Evolutionary conservation across 1,140 invertebrate genomes (phyloP), one percentile per base, ranked within the genome.

Genomic region (Calephelis nemesis): DNA sequence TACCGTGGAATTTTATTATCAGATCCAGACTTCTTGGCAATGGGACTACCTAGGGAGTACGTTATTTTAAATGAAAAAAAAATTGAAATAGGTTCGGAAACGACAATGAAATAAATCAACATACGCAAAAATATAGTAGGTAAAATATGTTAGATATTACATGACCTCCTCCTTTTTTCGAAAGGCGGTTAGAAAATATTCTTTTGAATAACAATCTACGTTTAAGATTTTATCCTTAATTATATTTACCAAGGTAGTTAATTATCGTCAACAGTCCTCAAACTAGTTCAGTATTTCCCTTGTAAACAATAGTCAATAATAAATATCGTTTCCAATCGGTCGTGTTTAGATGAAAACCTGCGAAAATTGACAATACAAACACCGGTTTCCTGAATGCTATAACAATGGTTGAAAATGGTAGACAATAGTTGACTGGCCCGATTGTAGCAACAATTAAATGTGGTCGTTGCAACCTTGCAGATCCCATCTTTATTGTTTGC

Each of bases 331-430:
- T 39, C 12, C 30, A 54, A 60, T 40, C 11, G 11, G 54, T 60
- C 19, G 60, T 64, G 68, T 68, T 60, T 39, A 64, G 54, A 69
- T 52, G 48, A 58, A 69, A 69, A 54, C 50, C 62, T 50, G 50
- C 49, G 47, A 65, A 54, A 68, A 70, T 15, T 47, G 65, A 62
- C 60, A 63, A 63, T 66, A 45, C 50, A 58, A 60, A 60, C 54
- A 60, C 30, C 30, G 54, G 60, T 68, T 73, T 73, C 71, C 71
- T 67, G 67, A 68, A 50, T 15, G 60, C 15, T 42, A 40, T 60
- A 69, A 69, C 68, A 69, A 69, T 69, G 63, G 49, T 69, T 52
- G 62, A 69, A 69, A 68, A 52, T 58, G 10, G 11, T 54, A 69
- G 62, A 69, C 68, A 69, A 69, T 69, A 47, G 67, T 19, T 52